Evolutionary conservation across 2,888 invertebrate genomes (phyloP).

Genomic region (Listrodromus nycthemerus): DNA sequence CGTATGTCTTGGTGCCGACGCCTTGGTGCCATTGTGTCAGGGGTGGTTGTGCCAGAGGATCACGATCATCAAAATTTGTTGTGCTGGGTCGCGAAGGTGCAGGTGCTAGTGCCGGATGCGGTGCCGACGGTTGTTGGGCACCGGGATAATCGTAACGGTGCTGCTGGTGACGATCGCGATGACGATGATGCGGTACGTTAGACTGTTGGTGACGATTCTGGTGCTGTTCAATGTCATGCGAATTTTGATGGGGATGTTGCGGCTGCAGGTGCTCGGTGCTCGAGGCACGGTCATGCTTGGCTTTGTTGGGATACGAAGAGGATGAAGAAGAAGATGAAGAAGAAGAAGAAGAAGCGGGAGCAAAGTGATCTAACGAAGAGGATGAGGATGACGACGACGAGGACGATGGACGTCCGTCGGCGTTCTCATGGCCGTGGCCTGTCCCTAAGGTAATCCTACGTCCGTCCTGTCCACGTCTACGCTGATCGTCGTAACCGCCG

Average conservation of each 20-base stretch:
- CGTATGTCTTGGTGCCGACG: conserved; percentile 81
- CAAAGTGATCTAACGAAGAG: conserved; percentile 65
- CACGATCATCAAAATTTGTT: conserved; percentile 79
- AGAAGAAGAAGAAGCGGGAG: conserved; percentile 69
- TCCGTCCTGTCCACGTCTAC: conserved; percentile 64
- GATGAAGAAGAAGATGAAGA: conserved; percentile 75
- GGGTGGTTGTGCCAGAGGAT: conserved; percentile 70
- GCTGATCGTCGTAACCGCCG: conserved; percentile 70
- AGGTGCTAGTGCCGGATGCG: conserved; percentile 72
- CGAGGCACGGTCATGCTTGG: conserved; percentile 82
- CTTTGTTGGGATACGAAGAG: conserved; percentile 46
- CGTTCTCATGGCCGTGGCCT: conserved; percentile 61
- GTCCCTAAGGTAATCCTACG: conserved; percentile 62
- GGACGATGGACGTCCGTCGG: conserved; percentile 50
- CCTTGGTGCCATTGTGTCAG: conserved; percentile 75
- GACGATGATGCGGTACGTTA: conserved; percentile 72
- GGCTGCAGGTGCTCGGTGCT: conserved; percentile 79
- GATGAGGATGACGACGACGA: conserved; percentile 62
- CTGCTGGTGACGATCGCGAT: conserved; percentile 68
- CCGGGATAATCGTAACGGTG: conserved; percentile 64
- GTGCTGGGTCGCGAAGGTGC: conserved; percentile 80
- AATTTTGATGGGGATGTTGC: conserved; percentile 78
- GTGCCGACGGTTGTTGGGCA: conserved; percentile 52
- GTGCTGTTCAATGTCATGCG: conserved; percentile 78
- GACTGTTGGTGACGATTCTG: conserved; percentile 75